Conservation (phyloP, 92 coral and sea anemone genomes). For the Zoanthus gigantus region DNA sequence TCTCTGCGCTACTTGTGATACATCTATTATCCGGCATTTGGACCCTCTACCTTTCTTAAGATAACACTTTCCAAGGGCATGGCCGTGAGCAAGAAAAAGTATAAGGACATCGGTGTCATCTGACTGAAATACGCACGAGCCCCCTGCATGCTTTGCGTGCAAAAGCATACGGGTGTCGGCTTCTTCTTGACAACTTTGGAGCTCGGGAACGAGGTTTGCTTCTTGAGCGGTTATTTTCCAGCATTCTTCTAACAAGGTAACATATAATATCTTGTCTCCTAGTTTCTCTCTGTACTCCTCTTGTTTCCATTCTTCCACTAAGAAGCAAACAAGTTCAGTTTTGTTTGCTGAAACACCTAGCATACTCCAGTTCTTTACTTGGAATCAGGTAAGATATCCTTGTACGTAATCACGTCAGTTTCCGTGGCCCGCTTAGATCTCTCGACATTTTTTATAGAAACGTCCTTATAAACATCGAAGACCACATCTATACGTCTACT, state of each 20-base stretch:
- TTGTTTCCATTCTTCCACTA: conserved; percentile 37
- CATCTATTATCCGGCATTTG: conserved; percentile 4
- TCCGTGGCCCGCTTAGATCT: conserved; percentile 25
- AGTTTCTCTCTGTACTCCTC: conserved; percentile 5
- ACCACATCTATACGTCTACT: conserved; percentile 34
- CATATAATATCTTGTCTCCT: conserved; percentile 11
- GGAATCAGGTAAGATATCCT: conserved; percentile 36
- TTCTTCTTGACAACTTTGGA: conserved; percentile 14
- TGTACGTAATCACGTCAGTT: conserved; percentile 14
- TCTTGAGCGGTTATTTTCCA: conserved; percentile 14
- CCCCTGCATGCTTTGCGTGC: conserved; percentile 9
- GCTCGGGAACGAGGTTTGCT: conserved; percentile 9
- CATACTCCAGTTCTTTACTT: conserved; percentile 43
- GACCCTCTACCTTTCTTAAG: conserved; percentile 14
- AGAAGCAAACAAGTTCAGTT: conserved; percentile 39
- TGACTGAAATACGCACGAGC: not conserved
- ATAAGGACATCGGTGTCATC: conserved; percentile 17
- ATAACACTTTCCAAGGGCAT: conserved; percentile 10
- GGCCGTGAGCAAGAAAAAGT: conserved; percentile 2
- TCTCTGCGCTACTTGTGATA: conserved; percentile 9
- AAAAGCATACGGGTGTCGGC: conserved; percentile 18
- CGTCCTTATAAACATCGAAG: conserved; percentile 46
- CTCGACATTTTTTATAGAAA: conserved; percentile 6
- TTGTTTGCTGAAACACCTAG: conserved; percentile 51
- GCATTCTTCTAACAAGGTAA: not conserved